Evolutionary conservation across 2,113 vertebrate genomes (phyloP).

Genomic region (Crotalus tigris): DNA sequence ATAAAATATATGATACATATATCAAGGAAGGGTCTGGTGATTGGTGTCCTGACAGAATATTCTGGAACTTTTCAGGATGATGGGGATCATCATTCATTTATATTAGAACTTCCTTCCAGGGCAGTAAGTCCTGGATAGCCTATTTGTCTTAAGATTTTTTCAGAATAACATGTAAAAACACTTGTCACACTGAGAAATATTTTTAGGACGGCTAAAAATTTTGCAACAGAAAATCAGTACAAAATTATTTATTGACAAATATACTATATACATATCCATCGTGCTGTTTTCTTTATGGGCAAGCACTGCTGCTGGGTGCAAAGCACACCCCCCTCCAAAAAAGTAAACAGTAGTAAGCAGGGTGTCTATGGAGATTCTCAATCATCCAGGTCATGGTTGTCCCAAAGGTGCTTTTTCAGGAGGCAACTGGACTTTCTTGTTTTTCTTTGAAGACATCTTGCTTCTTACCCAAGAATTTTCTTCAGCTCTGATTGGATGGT

Average conservation of each 20-base stretch:
- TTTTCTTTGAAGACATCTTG: no score
- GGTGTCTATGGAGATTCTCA: not conserved
- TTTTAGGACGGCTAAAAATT: not conserved
- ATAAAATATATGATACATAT: not conserved
- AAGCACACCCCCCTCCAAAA: not conserved
- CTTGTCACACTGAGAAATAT: slow-evolving; percentile 23
- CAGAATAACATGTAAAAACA: slow-evolving; percentile 21
- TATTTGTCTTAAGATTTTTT: slow-evolving; percentile 9
- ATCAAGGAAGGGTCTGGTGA: slow-evolving; percentile 14
- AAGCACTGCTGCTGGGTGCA: not conserved
- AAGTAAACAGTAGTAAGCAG: not conserved
- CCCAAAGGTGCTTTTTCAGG: no score
- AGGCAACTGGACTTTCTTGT: no score
- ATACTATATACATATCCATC: not conserved
- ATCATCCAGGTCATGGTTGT: no score
- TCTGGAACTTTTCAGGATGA: not conserved
- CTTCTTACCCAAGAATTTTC: no score
- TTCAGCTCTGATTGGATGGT: no score
- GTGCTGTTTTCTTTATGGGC: not conserved
- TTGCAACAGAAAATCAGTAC: not conserved
- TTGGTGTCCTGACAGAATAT: not conserved
- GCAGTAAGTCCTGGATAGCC: not conserved
- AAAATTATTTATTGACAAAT: not conserved
- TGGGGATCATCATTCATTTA: not conserved
- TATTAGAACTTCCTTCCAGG: fast-evolving